phyloP scores from a whole-genome alignment of 2,888 invertebrate species.

The Dioctria linearis region DNA sequence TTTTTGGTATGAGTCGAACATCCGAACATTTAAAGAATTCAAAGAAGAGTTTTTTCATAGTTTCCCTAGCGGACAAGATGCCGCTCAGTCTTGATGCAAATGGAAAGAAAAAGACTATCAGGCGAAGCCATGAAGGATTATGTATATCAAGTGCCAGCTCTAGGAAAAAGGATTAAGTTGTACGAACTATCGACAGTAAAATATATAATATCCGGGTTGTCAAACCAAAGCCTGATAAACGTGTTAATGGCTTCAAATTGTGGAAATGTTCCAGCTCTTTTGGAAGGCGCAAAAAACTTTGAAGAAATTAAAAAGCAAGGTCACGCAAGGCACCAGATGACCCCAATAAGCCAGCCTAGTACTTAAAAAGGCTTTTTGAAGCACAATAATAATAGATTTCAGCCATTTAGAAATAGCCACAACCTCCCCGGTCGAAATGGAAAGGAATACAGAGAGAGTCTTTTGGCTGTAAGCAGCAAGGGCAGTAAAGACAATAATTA shows the following conservation, averaged over 20 bases:
- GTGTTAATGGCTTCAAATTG: conserved; percentile 16
- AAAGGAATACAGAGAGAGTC: no score
- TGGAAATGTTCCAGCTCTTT: not conserved
- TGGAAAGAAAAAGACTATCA: not conserved
- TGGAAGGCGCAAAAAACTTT: not conserved
- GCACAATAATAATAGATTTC: not conserved
- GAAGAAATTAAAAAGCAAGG: not conserved
- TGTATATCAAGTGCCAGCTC: not conserved
- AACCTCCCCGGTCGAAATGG: no score
- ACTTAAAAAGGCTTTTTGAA: not conserved
- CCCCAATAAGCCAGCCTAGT: not conserved
- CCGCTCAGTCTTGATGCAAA: not conserved
- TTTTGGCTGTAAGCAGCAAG: no score
- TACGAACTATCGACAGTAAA: no score
- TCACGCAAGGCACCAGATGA: not conserved
- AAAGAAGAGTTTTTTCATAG: conserved; percentile 17
- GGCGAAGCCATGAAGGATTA: not conserved
- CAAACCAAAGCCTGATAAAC: no score
- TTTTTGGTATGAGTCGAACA: no score
- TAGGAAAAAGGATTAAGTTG: not conserved
- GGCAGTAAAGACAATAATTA: no score
- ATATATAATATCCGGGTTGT: no score
- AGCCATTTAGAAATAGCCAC: not conserved
- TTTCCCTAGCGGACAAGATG: not conserved
- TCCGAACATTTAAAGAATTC: not conserved